phyloP scores from a whole-genome alignment of 92 coral and sea anemone species.

The Chrysogorgia sp. region DNA sequence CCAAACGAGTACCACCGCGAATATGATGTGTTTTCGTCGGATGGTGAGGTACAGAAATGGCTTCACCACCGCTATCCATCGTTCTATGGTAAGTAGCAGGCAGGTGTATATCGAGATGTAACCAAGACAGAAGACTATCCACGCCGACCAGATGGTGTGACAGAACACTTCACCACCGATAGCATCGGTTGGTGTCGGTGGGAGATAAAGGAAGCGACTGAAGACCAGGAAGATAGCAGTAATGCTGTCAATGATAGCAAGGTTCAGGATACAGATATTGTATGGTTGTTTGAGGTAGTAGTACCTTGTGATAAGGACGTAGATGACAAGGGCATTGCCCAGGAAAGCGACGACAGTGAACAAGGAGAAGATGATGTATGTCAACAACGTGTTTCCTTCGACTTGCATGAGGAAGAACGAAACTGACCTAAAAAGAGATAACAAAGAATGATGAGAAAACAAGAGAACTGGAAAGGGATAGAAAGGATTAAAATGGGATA shows the following conservation, averaged over 20 bases:
- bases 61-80: slow-evolving; percentile 10
- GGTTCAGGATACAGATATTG: slow-evolving; percentile 67
- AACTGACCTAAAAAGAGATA: too few relatives aligned
- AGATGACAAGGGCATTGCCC: slow-evolving; percentile 68
- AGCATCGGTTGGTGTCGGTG: slow-evolving; percentile 3
- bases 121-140: slow-evolving; percentile 18
- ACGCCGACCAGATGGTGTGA: not conserved
- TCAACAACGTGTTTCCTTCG: slow-evolving; percentile 41
- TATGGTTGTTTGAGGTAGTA: slow-evolving; percentile 66
- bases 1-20: slow-evolving; percentile 14
- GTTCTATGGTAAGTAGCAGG: slow-evolving; percentile 8
- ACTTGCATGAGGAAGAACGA: not conserved
- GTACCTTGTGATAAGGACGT: slow-evolving; percentile 54
- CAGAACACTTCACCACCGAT: slow-evolving; percentile 12
- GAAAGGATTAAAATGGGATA: too few relatives aligned
- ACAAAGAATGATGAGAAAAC: too few relatives aligned
- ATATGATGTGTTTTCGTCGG: not conserved
- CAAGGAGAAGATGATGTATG: slow-evolving; percentile 55
- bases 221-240: slow-evolving; percentile 70
- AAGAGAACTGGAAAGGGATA: too few relatives aligned
- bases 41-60: not conserved
- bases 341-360: slow-evolving; percentile 64
- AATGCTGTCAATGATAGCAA: slow-evolving; percentile 71
- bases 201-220: slow-evolving; percentile 52
- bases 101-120: slow-evolving; percentile 30